phyloP scores from a whole-genome alignment of 2,113 vertebrate genomes.

The Tapirus terrestris region DNA sequence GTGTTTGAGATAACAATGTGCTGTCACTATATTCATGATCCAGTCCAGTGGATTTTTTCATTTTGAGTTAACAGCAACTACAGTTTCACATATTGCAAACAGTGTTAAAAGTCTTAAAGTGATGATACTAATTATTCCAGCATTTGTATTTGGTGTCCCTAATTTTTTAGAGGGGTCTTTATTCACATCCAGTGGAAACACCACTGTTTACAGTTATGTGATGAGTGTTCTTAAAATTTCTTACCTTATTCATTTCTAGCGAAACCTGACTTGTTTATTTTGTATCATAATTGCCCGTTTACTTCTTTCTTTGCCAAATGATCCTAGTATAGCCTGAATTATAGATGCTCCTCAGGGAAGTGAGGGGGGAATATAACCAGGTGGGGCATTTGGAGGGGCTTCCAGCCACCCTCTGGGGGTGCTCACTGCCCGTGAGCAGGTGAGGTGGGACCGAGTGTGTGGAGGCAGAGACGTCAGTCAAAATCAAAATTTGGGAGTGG shows the following conservation, averaged over 20 bases:
- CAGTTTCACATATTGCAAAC: neutral
- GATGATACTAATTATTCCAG: neutral
- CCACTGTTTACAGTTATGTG: neutral
- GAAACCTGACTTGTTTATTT: slow-evolving; percentile 11
- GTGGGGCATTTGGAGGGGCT: neutral
- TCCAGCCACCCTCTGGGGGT: neutral
- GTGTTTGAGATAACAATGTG: neutral
- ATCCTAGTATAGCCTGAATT: neutral
- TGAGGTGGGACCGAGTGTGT: neutral
- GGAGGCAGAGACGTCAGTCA: neutral
- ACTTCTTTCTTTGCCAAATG: neutral
- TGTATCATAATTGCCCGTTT: neutral
- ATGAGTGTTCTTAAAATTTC: neutral
- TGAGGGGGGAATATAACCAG: neutral
- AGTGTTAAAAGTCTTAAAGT: neutral
- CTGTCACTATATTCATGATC: neutral
- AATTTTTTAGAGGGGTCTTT: slow-evolving; percentile 1
- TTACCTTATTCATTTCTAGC: neutral
- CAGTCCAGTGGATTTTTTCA: neutral
- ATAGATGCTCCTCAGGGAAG: neutral
- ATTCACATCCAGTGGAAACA: slow-evolving; percentile 27
- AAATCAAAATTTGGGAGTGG: neutral
- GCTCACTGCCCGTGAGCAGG: neutral
- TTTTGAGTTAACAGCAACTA: neutral
- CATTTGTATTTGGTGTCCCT: neutral